These are phyloP conservation scores for Oxyteleia sp. DNA, from an alignment of 2,888 invertebrate genomes.

Conservation along the genomic window DNA sequence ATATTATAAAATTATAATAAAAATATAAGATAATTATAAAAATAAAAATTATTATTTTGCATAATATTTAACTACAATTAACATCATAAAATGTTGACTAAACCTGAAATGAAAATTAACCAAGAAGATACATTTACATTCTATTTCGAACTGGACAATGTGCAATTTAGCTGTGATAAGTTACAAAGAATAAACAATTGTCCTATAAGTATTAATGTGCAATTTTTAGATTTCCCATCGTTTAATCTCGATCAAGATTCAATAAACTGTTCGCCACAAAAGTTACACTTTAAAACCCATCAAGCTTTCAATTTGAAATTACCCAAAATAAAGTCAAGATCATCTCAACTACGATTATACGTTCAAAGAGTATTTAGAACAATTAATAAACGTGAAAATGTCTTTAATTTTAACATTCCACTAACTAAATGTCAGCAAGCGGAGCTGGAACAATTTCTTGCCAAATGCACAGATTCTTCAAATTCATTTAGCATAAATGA, in stretches of 20 bases:
- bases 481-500: neutral
- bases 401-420: neutral
- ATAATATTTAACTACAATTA: too few species aligned
- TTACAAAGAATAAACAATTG: conserved; percentile 22
- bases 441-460: neutral
- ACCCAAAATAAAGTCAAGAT: conserved; percentile 5
- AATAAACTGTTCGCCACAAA: neutral
- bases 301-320: conserved; percentile 23
- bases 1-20: too few species aligned
- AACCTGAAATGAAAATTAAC: neutral
- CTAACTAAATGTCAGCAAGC: neutral
- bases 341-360: neutral
- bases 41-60: too few species aligned
- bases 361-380: too few species aligned
- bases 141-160: conserved; percentile 75
- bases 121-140: conserved; percentile 75
- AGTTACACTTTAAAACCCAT: conserved; percentile 20
- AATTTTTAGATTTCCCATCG: conserved; percentile 76
- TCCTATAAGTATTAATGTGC: conserved; percentile 72
- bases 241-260: conserved; percentile 74
- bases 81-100: neutral
- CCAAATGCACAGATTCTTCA: neutral
- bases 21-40: too few species aligned
- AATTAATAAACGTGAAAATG: neutral
- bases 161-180: conserved; percentile 67